Evolutionary conservation across 2,888 invertebrate genomes (phyloP), one percentile per base, ranked within the genome.

Genomic region (Drosophila maculinotata): DNA sequence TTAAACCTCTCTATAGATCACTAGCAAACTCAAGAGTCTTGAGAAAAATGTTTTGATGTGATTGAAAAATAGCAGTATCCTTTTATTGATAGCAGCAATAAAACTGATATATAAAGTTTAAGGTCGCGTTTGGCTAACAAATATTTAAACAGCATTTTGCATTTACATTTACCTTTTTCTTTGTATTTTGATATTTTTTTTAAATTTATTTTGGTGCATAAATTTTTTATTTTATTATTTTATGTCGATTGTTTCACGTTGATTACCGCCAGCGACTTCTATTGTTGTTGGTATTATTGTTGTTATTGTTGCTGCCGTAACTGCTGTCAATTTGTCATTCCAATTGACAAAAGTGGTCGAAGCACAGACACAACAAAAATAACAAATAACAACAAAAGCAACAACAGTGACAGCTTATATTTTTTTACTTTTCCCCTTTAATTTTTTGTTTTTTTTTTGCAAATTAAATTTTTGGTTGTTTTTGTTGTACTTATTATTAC

Each of bases 61-160:
- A 4, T 8, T 10, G 10, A 8, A 41, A 25, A 47, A 31, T 10
- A 57, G 31, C 35, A 53, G 26, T 28, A 53, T 42, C 38, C 41
- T 57, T 33, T 52, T n/a, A 25, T 25, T 17, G 9, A 28, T 39
- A 45, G 30, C 17, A 48, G 44, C 44, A 28, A 51, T 36, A 31
- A 56, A 38, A 51, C 20, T 41, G 17, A 49, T 39, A 41, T 30
- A 20, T 10, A 48, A 59, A 59, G 70, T 83, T 79, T 74, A 86
- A 83, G 87, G 70, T 83, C 74, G 66, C 45, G 53, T 47, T 57
- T 48, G 49, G 47, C 71, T 60, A 58, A 71, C 63, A 73, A 86
- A 76, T 87, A 73, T 83, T 87, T 74, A 48, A 76, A 79, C 83
- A 83, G 87, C 80, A 79, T 76, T 59, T 71, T 63, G 65, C 47